Base-by-base conservation (phyloP, 2,888 invertebrate genomes). In the Neoascia interrupta region DNA sequence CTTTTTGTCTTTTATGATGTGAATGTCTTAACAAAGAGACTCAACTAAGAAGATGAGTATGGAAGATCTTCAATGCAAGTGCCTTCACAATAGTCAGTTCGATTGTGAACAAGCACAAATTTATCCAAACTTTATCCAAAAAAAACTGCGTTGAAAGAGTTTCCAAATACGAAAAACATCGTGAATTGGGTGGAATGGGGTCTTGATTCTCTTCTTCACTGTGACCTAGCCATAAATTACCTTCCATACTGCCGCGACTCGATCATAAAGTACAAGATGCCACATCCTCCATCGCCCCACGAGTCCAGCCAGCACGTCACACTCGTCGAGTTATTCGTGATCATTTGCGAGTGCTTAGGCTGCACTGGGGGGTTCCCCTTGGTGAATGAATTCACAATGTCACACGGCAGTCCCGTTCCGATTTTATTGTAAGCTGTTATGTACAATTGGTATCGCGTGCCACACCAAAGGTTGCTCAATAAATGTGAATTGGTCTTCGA, bases 361-460 rank as follows among this genome's bases (percentile, higher is more conserved):
- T 94, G 94, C 2, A 94, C 93, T 0, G 94, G 94, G 10, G 93
- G 93, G 83, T 94, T 94, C 64, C 95, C 95, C 87, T 95, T 95
- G 1, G 95, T 95, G 82, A 93, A 94, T 0, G 95, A 94, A 83
- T 95, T 94, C 34, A 96, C 94, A 81, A 96, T 96, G 85, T 96
- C 96, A 85, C 96, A 96, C 0, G 96, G 95, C 64, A 96, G 89
- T 0, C 96, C 96, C 37, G 96, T 96, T 6, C 96, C 96, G 81
- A 97, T 96, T 84, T 95, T 92, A 88, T 96, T 96, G 86, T 94
- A 95, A n/a, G 96, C 96, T 0, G 96, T 96, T 79, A 97, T 94
- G 87, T 96, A 96, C 69, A 96, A 91, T 85, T 96, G 95, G 88
- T 97, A 97, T 23, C 94, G 92, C 0, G 95, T 96, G 3, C 96